Evolutionary conservation across 2,797 vertebrate genomes (phyloP), one percentile per base, ranked within the genome.

Genomic region (Chiloscyllium punctatum): DNA sequence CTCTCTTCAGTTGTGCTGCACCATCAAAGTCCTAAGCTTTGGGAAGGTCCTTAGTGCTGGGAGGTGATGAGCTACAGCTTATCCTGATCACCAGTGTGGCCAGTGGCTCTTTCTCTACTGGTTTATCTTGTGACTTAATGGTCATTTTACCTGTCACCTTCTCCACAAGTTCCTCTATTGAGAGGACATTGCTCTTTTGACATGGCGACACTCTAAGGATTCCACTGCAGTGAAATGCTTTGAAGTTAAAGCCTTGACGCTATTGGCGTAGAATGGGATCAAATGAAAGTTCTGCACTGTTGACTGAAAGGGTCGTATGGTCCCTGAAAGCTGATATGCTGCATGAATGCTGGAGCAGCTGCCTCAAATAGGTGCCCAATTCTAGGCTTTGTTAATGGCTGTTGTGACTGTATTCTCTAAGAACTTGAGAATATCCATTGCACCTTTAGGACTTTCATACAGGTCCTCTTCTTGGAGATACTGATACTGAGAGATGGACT

Each of bases 341-440:
- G 99, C 99, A 37, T 99, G 99, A 97, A 99, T 99, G 97, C 99
- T 99, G 96, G 99, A 98, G 97, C 99, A 99, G 77, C 99, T 99
- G 27, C 99, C 99, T 99, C 99, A 99, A 1, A 98, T 99, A 86
- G 99, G 99, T 0, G 99, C 98, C 23, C 99, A 99, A 0, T 99
- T 99, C 98, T 99, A 99, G 96, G 99, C 99, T 96, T 99, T 99
- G 97, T 98, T 99, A 98, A 99, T 99, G 96, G 99, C 99, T 95
- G 98, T 98, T 95, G 99, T 99, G 95, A 99, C 99, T 0, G 99
- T 99, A 96, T 99, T 99, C 97, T 99, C 99, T 77, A 99, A 97
- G 68, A 99, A 99, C 97, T 99, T 99, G 3, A 99, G 96, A 96
- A 99, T 99, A 96, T 99, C 99, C 95, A 99, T 97, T 0, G 99